Evolutionary conservation across 2,113 vertebrate genomes (phyloP).

Genomic region (Plectropomus leopardus): DNA sequence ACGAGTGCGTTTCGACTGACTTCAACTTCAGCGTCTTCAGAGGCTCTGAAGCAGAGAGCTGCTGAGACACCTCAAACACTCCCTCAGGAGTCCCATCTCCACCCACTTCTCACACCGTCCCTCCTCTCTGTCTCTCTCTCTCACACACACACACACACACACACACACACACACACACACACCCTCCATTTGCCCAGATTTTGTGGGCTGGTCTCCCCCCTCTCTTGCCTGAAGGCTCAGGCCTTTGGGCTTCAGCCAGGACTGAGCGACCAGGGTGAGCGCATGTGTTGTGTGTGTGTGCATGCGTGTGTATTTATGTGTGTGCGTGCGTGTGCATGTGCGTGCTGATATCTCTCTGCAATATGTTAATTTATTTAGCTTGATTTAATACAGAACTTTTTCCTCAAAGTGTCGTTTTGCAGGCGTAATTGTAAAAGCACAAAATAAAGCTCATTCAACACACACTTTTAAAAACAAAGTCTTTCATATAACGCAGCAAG

Average conservation of each 20-base stretch:
- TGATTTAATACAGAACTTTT: not conserved
- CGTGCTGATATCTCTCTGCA: not conserved
- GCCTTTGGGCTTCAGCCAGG: slow-evolving; percentile 70
- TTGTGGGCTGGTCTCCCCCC: slow-evolving; percentile 52
- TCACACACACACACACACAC: slow-evolving; percentile 33
- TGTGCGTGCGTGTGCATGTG: slow-evolving; percentile 2
- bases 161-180: slow-evolving; percentile 50
- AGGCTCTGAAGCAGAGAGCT: slow-evolving; percentile 65
- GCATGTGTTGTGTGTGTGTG: slow-evolving; percentile 18
- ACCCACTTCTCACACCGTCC: slow-evolving; percentile 80
- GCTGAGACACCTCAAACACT: slow-evolving; percentile 76
- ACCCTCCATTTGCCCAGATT: slow-evolving; percentile 66
- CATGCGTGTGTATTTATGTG: slow-evolving; percentile 12
- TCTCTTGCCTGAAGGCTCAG: slow-evolving; percentile 54
- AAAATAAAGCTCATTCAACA: too few relatives aligned
- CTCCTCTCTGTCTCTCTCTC: slow-evolving; percentile 69
- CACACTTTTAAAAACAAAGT: too few relatives aligned
- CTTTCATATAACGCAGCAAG: too few relatives aligned
- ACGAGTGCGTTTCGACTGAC: slow-evolving; percentile 28
- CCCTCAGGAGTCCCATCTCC: slow-evolving; percentile 81
- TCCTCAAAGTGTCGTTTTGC: not conserved
- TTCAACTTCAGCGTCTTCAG: slow-evolving; percentile 53
- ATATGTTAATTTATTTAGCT: not conserved
- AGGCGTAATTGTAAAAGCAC: too few relatives aligned
- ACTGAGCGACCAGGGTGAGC: slow-evolving; percentile 30